A percentile compares a stretch with the other conserved stretches of the same genome.
Conservation (phyloP, 2,113 vertebrate genomes). For the Lamprologus tigripictilis region DNA sequence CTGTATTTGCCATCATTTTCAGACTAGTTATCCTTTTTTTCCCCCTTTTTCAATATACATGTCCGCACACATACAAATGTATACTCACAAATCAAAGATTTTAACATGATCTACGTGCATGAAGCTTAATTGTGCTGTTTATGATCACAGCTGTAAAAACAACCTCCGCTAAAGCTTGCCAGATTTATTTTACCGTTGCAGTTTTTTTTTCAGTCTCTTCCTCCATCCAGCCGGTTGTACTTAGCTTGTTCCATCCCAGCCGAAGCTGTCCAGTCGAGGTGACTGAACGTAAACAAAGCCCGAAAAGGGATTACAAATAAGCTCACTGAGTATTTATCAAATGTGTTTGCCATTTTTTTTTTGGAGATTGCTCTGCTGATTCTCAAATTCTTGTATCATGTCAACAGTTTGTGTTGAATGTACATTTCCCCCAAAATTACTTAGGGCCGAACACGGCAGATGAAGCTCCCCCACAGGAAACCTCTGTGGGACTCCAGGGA, state of each 20-base stretch:
- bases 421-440: neutral
- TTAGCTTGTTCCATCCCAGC: neutral
- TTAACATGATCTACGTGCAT: neutral
- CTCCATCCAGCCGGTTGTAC: neutral
- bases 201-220: neutral
- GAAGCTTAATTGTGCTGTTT: neutral
- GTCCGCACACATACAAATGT: neutral
- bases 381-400: neutral
- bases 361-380: neutral
- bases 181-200: neutral
- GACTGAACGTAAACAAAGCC: neutral
- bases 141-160: neutral
- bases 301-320: neutral
- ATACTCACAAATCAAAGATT: neutral
- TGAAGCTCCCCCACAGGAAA: neutral
- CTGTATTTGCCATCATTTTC: neutral
- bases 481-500: neutral
- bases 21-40: neutral
- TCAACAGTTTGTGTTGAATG: neutral
- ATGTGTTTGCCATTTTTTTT: neutral
- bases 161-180: neutral
- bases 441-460: fast-evolving
- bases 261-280: neutral
- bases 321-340: neutral
- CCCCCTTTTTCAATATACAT: neutral